Evolutionary conservation across 2,888 invertebrate genomes (phyloP), one percentile per base, ranked within the genome.

Genomic region (Electrophaes corylata): DNA sequence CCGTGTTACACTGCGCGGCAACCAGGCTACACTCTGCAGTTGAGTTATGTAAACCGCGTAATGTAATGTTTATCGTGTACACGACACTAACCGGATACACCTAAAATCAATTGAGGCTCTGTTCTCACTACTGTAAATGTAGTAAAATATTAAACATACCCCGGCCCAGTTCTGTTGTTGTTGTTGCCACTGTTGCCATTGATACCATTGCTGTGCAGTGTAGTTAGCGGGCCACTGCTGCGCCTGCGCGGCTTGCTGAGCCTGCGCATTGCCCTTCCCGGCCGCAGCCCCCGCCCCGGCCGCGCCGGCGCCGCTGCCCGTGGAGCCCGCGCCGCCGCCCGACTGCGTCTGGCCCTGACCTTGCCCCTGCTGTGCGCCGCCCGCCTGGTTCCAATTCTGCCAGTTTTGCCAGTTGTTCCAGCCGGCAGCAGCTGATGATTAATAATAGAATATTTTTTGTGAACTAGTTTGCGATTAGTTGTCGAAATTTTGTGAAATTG

Each of bases 171-270:
- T 80, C 62, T 88, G 88, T 61, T 89, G 88, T 62, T 88, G 88
- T 54, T 90, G 90, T 61, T 90, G 89, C 90, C 88, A 89, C 79
- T 90, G 89, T 67, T 89, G 89, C 90, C 90, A 90, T 80, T 91
- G 90, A 80, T 88, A 88, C 90, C 89, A 89, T 78, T 90, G 90
- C 76, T 89, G 88, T 57, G 84, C 78, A 26, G 84, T 83, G 76
- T 87, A 87, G 78, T 81, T 82, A 67, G 72, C 77, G 12, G 79
- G 75, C 84, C 86, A 83, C 74, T 84, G 84, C 8, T 31, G 37
- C 6, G 12, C 14, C 14, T 35, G 35, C 12, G 35, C 35, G 5
- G 12, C 14, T 1, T 12, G 23, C 23, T 23, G 12, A 0, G 10
- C 26, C 26, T 8, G 10, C 10, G 26, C 26, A 10, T 10, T 10